Evolutionary conservation across 2,888 invertebrate species (phyloP).

Genomic region (Eupithecia inturbata): DNA sequence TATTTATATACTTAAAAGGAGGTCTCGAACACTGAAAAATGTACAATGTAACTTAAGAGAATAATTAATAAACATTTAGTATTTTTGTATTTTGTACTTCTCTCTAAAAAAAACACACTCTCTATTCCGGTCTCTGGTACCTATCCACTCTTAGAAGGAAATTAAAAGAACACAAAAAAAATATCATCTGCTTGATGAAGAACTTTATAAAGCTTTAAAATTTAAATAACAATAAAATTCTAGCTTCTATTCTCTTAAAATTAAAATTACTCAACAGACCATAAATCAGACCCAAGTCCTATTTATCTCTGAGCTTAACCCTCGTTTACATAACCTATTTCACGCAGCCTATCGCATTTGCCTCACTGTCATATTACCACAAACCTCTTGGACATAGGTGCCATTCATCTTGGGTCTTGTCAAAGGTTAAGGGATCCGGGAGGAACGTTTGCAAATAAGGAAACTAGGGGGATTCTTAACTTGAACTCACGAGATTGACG

Average conservation of each 20-base stretch:
- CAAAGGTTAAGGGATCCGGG: not conserved
- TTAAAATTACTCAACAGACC: not conserved
- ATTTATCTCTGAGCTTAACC: not conserved
- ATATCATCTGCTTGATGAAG: too few species aligned
- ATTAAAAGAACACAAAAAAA: too few species aligned
- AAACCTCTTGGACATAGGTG: not conserved
- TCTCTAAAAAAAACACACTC: too few species aligned
- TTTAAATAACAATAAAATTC: not conserved
- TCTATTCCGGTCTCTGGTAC: too few species aligned
- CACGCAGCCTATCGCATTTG: slow-evolving; percentile 3
- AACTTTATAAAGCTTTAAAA: not conserved
- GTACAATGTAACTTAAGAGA: too few species aligned
- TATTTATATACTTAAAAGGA: too few species aligned
- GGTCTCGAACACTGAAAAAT: too few species aligned
- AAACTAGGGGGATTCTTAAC: not conserved
- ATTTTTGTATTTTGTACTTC: too few species aligned
- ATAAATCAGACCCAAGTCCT: not conserved
- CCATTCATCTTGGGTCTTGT: not conserved
- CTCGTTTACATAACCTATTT: slow-evolving; percentile 4
- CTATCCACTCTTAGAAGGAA: too few species aligned
- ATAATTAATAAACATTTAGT: too few species aligned
- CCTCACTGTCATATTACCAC: slow-evolving; percentile 3
- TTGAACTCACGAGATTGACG: too few species aligned
- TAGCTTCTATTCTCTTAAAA: not conserved
- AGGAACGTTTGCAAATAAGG: not conserved